phyloP scores from a whole-genome alignment of 2,113 vertebrate genomes.

The Odontophorus gujanensis region DNA sequence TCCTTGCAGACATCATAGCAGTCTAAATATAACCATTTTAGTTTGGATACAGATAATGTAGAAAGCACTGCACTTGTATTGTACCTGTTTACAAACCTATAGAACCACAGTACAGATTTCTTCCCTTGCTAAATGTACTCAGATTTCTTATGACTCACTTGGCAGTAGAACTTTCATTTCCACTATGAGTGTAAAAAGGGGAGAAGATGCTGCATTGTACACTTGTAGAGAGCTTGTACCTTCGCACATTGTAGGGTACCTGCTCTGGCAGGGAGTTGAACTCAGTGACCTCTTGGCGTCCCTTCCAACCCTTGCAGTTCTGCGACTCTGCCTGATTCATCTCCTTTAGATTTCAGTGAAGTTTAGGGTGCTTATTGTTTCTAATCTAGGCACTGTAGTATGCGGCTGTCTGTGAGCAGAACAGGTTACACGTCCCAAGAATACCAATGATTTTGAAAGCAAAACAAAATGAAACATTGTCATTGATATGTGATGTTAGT shows the following conservation, averaged over 20 bases:
- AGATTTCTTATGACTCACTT: conserved; percentile 49
- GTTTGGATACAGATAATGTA: not conserved
- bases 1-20: not conserved
- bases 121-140: not conserved
- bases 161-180: conserved; percentile 53
- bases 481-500: conserved; percentile 8
- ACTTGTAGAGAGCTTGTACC: not conserved
- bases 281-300: no score
- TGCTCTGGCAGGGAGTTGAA: no score
- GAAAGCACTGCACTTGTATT: conserved; percentile 7
- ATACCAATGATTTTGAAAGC: not conserved
- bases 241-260: not conserved
- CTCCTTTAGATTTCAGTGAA: not conserved
- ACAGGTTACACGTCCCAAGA: not conserved
- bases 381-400: not conserved
- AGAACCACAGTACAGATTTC: conserved; percentile 32
- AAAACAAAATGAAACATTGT: not conserved
- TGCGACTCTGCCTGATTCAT: not conserved
- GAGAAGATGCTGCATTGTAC: not conserved
- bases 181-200: not conserved
- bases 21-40: conserved; percentile 22
- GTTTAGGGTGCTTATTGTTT: not conserved
- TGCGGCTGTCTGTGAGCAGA: conserved; percentile 35
- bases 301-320: no score
- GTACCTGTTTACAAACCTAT: conserved; percentile 33